A percentile compares a stretch with the other conserved stretches of the same genome.
phyloP scores from a whole-genome alignment of 2,888 invertebrate genomes.

The Drosophila acutilabella region DNA sequence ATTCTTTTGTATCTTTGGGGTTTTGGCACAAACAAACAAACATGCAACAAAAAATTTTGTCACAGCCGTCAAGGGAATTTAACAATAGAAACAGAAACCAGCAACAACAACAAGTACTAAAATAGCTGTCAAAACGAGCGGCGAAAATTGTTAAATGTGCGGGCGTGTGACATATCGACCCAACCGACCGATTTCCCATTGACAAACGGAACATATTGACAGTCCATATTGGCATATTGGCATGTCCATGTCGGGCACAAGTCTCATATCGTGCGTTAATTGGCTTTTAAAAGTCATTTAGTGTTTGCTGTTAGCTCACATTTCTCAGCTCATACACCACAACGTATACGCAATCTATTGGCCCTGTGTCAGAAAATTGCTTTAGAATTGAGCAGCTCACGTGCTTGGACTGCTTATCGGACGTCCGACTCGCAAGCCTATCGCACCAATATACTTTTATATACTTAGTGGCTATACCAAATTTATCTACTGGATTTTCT shows the following conservation, averaged over 20 bases:
- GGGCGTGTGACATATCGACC: conserved; percentile 45
- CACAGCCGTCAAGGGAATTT: conserved; percentile 17
- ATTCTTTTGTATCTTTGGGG: conserved; percentile 3
- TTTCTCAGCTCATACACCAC: conserved; percentile 23
- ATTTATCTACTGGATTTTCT: conserved; percentile 30
- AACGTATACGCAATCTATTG: conserved; percentile 58
- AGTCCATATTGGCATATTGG: conserved; percentile 38
- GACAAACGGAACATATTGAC: conserved; percentile 52
- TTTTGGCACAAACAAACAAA: conserved; percentile 5
- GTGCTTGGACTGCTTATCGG: conserved; percentile 52
- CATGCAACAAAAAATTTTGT: not conserved
- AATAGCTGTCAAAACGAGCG: conserved; percentile 53
- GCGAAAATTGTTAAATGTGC: conserved; percentile 30
- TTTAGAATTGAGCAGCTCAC: conserved; percentile 53
- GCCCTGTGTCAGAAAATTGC: conserved; percentile 48
- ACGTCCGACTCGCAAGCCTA: conserved; percentile 6
- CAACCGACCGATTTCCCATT: conserved; percentile 46
- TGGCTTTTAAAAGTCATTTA: conserved; percentile 71
- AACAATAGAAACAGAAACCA: conserved; percentile 15
- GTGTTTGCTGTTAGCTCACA: conserved; percentile 43
- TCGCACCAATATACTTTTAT: conserved; percentile 13
- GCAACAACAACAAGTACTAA: conserved; percentile 6
- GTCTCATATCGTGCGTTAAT: conserved; percentile 62
- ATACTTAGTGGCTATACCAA: conserved; percentile 20
- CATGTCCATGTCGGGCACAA: conserved; percentile 18